phyloP scores from a whole-genome alignment of 2,888 invertebrate genomes.

The Cephalotes varians region DNA sequence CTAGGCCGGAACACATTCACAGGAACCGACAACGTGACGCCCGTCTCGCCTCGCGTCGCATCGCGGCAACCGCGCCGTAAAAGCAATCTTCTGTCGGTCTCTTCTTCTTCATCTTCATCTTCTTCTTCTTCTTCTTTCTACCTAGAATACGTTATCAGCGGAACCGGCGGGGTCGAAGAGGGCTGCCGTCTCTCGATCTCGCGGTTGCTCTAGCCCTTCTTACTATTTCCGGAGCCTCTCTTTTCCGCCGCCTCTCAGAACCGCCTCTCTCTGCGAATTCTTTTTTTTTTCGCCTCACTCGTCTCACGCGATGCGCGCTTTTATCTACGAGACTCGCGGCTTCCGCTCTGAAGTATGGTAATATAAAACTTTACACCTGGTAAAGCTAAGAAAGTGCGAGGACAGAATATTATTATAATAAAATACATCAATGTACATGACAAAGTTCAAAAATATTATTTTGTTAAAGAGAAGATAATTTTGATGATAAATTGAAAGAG shows the following conservation, averaged over 20 bases:
- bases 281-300: slow-evolving; percentile 11
- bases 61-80: slow-evolving; percentile 70
- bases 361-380: slow-evolving; percentile 38
- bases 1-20: slow-evolving; percentile 73
- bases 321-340: slow-evolving; percentile 46
- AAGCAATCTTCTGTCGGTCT: slow-evolving; percentile 83
- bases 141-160: slow-evolving; percentile 82
- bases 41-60: slow-evolving; percentile 49
- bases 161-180: slow-evolving; percentile 30
- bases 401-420: slow-evolving; percentile 12
- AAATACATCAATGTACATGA: not conserved
- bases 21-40: slow-evolving; percentile 73
- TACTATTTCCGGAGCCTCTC: slow-evolving; percentile 56
- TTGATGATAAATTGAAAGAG: not conserved
- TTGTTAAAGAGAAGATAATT: slow-evolving; percentile 26
- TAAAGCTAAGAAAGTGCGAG: slow-evolving; percentile 20
- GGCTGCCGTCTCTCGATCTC: slow-evolving; percentile 59
- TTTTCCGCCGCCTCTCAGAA: slow-evolving; percentile 13
- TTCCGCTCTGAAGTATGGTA: slow-evolving; percentile 48
- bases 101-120: slow-evolving; percentile 36
- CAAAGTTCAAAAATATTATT: slow-evolving; percentile 14
- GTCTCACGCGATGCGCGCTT: slow-evolving; percentile 30
- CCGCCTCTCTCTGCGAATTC: slow-evolving; percentile 31
- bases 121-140: slow-evolving; percentile 77
- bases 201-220: slow-evolving; percentile 53